Conservation (phyloP, 2,888 invertebrate genomes). For the Caenorhabditis sp. region DNA sequence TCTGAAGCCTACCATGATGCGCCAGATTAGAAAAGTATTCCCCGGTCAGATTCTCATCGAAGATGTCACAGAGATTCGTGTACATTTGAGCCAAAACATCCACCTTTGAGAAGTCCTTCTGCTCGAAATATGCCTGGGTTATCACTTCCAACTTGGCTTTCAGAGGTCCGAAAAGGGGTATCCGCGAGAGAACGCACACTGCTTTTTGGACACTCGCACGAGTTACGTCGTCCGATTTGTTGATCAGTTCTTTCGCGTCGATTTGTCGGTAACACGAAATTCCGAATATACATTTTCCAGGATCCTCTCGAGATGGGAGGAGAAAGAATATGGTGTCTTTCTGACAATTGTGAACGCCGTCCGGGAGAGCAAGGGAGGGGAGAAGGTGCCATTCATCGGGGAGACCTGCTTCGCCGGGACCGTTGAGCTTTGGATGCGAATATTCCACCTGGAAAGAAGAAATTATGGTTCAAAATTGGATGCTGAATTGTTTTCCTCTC, state of each 20-base stretch:
- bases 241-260: slow-evolving; percentile 92
- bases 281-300: slow-evolving; percentile 93
- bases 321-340: slow-evolving; percentile 95
- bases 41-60: slow-evolving; percentile 83
- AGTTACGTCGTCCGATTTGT: slow-evolving; percentile 95
- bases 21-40: slow-evolving; percentile 57
- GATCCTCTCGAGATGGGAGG: slow-evolving; percentile 91
- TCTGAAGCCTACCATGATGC: slow-evolving; percentile 64
- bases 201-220: slow-evolving; percentile 98
- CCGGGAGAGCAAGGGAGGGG: slow-evolving; percentile 96
- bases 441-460: slow-evolving; percentile 86
- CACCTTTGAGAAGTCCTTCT: slow-evolving; percentile 86
- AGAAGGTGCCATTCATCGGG: slow-evolving; percentile 95
- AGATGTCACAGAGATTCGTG: slow-evolving; percentile 92
- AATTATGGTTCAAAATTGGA: not conserved
- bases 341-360: slow-evolving; percentile 95
- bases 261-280: slow-evolving; percentile 98
- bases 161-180: slow-evolving; percentile 94
- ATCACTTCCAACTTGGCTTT: slow-evolving; percentile 95
- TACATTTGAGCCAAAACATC: slow-evolving; percentile 91
- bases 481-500: too few relatives aligned
- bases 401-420: slow-evolving; percentile 86
- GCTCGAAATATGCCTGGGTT: slow-evolving; percentile 97
- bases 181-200: slow-evolving; percentile 90
- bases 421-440: slow-evolving; percentile 91